Evolutionary conservation across 2,797 vertebrate species (phyloP), one percentile per base, ranked within the genome.

Genomic region (Channa striata): DNA sequence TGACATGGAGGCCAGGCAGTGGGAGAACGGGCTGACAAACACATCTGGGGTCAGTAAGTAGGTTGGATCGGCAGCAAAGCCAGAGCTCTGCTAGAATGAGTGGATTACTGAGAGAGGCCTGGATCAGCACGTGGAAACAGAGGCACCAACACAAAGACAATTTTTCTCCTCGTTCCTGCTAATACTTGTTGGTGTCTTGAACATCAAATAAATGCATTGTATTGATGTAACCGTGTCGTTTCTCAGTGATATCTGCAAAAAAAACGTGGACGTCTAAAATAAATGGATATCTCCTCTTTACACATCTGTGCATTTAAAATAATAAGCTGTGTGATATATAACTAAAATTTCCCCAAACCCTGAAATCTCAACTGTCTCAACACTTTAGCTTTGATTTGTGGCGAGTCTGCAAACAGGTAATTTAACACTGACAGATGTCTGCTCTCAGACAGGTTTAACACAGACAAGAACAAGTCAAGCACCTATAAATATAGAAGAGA

Each of bases 41-140:
- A 91, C 91, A 91, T 91, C 91, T 92, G 88, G 88, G 82, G 78
- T 86, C 72, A 68, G 79, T 88, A 86, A 90, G 82, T 85, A 90
- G 89, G 89, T 82, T 92, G 87, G 25, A 85, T 80, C 74, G 76
- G 81, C 81, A 79, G 72, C 81, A 75, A 89, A 88, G 81, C 84
- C 63, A 57, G 59, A 87, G 77, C 80, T 77, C 82, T 78, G 76
- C 80, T 74, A 67, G 47, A 57, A 79, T 86, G 82, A 89, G 85
- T 80, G 89, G 91, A 89, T 91, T 91, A 91, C 68, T 42, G 56
- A 67, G 69, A 81, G 77, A 68, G 66, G 80, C 77, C 80, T 51
- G 74, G 79, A 80, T 87, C 81, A 83, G 74, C 74, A 68, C 3
- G 72, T 78, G 72, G 64, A 54, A 81, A 63, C 68, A 70, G 39